A percentile compares a stretch with the other conserved stretches of the same genome.
Evolutionary conservation across 1,140 invertebrate species (phyloP).

Genomic region (Sycophila sp.): DNA sequence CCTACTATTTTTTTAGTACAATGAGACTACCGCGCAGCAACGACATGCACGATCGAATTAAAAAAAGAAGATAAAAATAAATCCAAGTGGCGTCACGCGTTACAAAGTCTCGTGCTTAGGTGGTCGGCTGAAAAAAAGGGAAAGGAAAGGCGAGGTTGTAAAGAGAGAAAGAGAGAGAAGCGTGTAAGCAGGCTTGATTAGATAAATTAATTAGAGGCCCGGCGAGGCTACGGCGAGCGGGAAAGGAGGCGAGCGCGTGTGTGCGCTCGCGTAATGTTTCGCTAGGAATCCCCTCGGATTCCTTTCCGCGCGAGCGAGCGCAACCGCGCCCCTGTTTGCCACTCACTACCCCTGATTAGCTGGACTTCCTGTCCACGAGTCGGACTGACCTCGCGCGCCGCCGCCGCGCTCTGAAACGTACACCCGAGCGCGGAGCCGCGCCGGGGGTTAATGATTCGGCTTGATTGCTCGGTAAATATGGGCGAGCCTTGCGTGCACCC

Average conservation of each 20-base stretch:
- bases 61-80: too few species aligned
- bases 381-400: not conserved
- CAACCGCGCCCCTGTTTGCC: constrained; percentile 66
- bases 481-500: constrained; percentile 54
- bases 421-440: too few species aligned
- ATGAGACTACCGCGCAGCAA: too few species aligned
- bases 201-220: constrained; percentile 35
- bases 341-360: constrained; percentile 68
- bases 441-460: constrained; percentile 63
- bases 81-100: too few species aligned
- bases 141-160: too few species aligned
- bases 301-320: constrained; percentile 39
- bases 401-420: constrained; percentile 46
- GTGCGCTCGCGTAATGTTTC: constrained; percentile 39
- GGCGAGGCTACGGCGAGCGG: not conserved
- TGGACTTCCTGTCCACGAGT: constrained; percentile 62
- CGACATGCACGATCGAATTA: too few species aligned
- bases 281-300: constrained; percentile 47
- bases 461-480: constrained; percentile 66
- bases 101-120: too few species aligned
- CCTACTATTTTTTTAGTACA: too few species aligned
- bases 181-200: constrained; percentile 20
- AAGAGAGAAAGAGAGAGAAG: too few species aligned
- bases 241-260: not conserved
- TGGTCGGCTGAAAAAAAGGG: too few species aligned